Evolutionary conservation across 1,140 invertebrate species (phyloP).

Genomic region (Halesus radiatus): DNA sequence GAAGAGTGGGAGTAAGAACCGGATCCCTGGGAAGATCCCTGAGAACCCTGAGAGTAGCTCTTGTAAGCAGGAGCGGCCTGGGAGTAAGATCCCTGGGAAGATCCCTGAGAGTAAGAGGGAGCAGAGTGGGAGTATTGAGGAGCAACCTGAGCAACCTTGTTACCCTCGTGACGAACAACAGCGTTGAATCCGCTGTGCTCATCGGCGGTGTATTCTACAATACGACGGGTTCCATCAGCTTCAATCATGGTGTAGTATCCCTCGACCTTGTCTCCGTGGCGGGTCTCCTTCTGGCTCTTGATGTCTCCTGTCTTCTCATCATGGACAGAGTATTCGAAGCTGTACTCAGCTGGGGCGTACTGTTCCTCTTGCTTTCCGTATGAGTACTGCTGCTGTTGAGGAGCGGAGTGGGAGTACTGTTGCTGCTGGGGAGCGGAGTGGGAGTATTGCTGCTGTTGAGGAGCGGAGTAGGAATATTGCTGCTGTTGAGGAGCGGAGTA

Average conservation of each 20-base stretch:
- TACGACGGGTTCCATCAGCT: conserved; percentile 77
- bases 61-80: conserved; percentile 18
- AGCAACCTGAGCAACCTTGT: conserved; percentile 58
- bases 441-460: conserved; percentile 42
- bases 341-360: conserved; percentile 65
- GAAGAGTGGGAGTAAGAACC: neutral
- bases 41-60: conserved; percentile 31
- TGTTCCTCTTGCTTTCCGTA: conserved; percentile 55
- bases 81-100: conserved; percentile 19
- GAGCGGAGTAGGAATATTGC: neutral
- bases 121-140: conserved; percentile 38
- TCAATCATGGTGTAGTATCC: conserved; percentile 74
- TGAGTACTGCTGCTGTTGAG: conserved; percentile 60
- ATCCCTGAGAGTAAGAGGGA: neutral
- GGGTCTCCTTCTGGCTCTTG: conserved; percentile 70
- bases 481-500: conserved; percentile 57
- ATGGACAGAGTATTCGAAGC: conserved; percentile 70
- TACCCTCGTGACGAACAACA: conserved; percentile 72
- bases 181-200: conserved; percentile 81
- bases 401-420: conserved; percentile 56
- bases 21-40: neutral
- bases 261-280: conserved; percentile 68
- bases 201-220: conserved; percentile 82
- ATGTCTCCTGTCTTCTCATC: conserved; percentile 72
- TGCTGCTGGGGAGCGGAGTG: conserved; percentile 49